phyloP scores from a whole-genome alignment of 2,113 vertebrate species.

The Catharus minimus region DNA sequence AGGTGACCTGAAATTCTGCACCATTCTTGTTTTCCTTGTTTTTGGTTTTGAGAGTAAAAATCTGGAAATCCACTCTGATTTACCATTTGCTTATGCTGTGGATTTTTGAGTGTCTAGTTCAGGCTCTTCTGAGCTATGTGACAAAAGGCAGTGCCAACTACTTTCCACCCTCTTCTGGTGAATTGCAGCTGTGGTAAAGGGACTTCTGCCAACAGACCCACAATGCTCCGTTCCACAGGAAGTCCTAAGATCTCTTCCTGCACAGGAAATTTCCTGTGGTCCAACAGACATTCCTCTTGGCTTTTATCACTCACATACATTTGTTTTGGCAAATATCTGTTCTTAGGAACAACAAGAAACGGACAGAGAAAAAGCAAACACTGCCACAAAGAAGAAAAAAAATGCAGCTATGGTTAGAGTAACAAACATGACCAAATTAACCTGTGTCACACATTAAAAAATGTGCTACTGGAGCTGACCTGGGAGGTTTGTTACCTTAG shows the following conservation, averaged over 20 bases:
- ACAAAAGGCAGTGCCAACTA: not conserved
- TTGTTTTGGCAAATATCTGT: constrained; percentile 77
- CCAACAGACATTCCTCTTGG: constrained; percentile 79
- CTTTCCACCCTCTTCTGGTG: constrained; percentile 46
- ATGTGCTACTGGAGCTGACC: not conserved
- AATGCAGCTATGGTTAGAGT: constrained; percentile 37
- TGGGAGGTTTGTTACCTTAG: not conserved
- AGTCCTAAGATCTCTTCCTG: constrained; percentile 88
- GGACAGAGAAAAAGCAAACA: constrained; percentile 64
- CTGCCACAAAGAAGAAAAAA: not conserved
- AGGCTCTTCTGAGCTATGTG: not conserved
- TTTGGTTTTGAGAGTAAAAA: not conserved
- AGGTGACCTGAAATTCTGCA: not conserved
- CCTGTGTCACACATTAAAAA: constrained; percentile 37
- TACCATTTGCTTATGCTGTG: not conserved
- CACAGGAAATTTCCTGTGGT: constrained; percentile 92
- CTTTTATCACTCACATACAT: constrained; percentile 79
- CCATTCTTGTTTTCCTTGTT: not conserved
- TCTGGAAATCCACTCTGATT: constrained; percentile 10
- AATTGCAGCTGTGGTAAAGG: constrained; percentile 79
- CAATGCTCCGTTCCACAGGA: constrained; percentile 84
- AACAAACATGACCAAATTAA: constrained; percentile 49
- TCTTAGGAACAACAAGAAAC: constrained; percentile 75
- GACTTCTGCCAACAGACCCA: constrained; percentile 80
- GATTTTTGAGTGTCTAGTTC: not conserved